A percentile compares a stretch with the other conserved stretches of the same genome.
phyloP scores from a whole-genome alignment of 2,797 vertebrate genomes.

The Mormyrus proboscirostris region DNA sequence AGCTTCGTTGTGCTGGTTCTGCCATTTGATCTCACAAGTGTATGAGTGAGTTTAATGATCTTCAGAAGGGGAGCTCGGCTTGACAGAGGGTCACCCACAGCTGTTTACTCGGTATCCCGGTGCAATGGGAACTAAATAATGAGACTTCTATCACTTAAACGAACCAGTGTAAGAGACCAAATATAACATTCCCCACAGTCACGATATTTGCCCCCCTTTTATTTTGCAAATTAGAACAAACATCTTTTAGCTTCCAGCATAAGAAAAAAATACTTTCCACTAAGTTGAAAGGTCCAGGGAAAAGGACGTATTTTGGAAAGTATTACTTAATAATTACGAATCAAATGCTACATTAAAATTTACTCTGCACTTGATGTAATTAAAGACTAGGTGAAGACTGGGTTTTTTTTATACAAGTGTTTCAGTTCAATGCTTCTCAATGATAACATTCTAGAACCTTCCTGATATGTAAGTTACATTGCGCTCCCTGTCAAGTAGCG shows the following conservation, averaged over 20 bases:
- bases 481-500: not conserved
- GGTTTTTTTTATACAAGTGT: not conserved
- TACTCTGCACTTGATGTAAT: not conserved
- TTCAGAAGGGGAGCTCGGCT: constrained; percentile 72
- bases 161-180: constrained; percentile 69
- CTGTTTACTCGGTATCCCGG: constrained; percentile 85
- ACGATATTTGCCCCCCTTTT: constrained; percentile 75
- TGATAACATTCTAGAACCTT: not conserved
- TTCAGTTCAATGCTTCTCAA: not conserved
- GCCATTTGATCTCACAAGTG: constrained; percentile 64
- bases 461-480: not conserved
- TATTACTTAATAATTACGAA: not conserved
- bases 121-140: constrained; percentile 80
- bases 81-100: constrained; percentile 70
- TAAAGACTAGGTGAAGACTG: not conserved
- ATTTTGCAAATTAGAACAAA: constrained; percentile 78
- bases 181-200: constrained; percentile 83
- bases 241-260: constrained; percentile 63
- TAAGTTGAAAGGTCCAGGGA: constrained; percentile 26
- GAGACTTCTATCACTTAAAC: constrained; percentile 91
- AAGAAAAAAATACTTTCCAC: constrained; percentile 45
- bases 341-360: not conserved
- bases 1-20: constrained; percentile 40
- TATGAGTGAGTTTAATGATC: constrained; percentile 76
- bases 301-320: not conserved